A percentile compares a stretch with the other conserved stretches of the same genome.
Evolutionary conservation across 2,888 invertebrate genomes (phyloP).

Genomic region (Drosophila austrosaltans): DNA sequence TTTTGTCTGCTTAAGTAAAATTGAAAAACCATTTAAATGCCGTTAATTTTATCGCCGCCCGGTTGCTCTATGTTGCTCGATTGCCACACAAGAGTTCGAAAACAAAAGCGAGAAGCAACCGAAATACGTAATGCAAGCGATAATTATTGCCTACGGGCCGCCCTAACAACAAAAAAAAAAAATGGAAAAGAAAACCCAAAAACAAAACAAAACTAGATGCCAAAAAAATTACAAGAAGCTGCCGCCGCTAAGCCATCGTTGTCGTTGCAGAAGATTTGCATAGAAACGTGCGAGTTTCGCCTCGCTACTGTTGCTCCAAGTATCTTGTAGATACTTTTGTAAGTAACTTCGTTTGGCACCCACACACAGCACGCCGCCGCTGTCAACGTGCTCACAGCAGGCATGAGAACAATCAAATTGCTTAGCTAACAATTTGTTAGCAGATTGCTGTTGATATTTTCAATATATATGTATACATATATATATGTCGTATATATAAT

Average conservation of each 20-base stretch:
- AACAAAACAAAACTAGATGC: conserved; percentile 34
- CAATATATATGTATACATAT: conserved; percentile 6
- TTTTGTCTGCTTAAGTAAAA: conserved; percentile 60
- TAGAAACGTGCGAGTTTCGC: conserved; percentile 76
- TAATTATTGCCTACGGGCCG: conserved; percentile 72
- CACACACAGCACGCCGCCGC: conserved; percentile 45
- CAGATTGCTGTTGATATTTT: conserved; percentile 10
- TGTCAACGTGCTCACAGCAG: conserved; percentile 73
- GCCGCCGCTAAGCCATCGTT: conserved; percentile 43
- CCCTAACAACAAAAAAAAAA: conserved; percentile 44
- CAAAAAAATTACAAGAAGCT: conserved; percentile 50
- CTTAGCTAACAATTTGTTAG: conserved; percentile 14
- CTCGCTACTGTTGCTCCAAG: conserved; percentile 41
- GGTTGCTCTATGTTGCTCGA: conserved; percentile 64
- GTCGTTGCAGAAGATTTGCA: conserved; percentile 72
- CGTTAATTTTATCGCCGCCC: conserved; percentile 75
- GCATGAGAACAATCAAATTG: conserved; percentile 64
- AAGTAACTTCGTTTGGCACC: conserved; percentile 54
- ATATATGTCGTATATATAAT: neutral
- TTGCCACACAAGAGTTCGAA: conserved; percentile 57
- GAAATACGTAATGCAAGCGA: conserved; percentile 77
- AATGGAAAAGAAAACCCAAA: conserved; percentile 30
- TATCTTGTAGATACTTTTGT: conserved; percentile 56
- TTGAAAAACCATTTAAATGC: conserved; percentile 76
- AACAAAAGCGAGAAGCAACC: conserved; percentile 72